phyloP scores from a whole-genome alignment of 2,113 vertebrate genomes.

The Mixornis gularis region DNA sequence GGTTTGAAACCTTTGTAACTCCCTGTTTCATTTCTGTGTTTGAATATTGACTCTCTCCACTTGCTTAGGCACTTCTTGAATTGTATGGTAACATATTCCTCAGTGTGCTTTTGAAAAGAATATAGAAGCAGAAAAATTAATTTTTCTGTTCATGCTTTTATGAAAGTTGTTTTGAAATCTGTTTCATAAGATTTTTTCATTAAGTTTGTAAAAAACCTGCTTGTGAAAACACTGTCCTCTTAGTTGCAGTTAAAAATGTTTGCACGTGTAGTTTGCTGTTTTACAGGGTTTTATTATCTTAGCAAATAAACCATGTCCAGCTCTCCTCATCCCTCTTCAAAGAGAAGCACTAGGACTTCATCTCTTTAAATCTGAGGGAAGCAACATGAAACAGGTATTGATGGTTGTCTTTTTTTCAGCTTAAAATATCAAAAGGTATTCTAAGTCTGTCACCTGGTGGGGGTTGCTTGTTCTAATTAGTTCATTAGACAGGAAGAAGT shows the following conservation, averaged over 20 bases:
- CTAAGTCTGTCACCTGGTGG: rapidly evolving
- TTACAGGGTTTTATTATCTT: not conserved
- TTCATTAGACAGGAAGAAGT: not conserved
- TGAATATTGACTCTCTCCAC: rapidly evolving
- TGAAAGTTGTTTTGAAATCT: rapidly evolving
- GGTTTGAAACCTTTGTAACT: not conserved
- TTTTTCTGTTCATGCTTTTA: not conserved
- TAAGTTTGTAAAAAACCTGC: not conserved
- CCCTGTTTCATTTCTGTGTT: rapidly evolving
- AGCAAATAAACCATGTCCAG: rapidly evolving
- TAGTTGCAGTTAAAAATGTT: not conserved
- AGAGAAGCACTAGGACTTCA: rapidly evolving
- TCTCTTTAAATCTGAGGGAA: not conserved
- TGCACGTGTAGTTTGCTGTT: rapidly evolving
- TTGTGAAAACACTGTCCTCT: rapidly evolving
- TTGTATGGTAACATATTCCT: rapidly evolving
- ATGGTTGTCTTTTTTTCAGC: not conserved
- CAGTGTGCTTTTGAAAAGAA: rapidly evolving
- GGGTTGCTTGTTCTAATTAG: not conserved
- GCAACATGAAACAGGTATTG: rapidly evolving
- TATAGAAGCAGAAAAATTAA: rapidly evolving
- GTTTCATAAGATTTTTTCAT: rapidly evolving
- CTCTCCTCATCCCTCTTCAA: rapidly evolving
- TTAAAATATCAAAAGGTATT: not conserved
- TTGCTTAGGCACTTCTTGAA: rapidly evolving